phyloP scores from a whole-genome alignment of 2,113 vertebrate species.

The Hemibagrus wyckioides region DNA sequence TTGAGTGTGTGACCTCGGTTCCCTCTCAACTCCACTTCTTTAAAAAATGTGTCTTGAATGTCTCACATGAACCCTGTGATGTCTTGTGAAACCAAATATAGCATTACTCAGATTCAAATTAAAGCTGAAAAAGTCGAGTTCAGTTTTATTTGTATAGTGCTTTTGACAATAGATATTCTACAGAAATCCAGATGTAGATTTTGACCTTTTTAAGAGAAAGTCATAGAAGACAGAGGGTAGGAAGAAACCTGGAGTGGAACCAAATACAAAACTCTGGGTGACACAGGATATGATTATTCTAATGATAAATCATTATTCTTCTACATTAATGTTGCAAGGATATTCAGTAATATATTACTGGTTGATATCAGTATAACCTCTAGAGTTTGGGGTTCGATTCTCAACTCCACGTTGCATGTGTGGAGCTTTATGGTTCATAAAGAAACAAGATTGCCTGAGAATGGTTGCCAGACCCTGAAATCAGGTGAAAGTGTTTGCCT shows the following conservation, averaged over 20 bases:
- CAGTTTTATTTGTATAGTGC: background rate
- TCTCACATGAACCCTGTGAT: background rate
- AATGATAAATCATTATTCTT: background rate
- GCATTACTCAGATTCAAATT: background rate
- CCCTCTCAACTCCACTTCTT: background rate
- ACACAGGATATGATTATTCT: background rate
- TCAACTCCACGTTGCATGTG: background rate
- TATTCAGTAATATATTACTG: background rate
- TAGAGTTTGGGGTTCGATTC: too few species aligned
- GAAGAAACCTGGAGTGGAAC: background rate
- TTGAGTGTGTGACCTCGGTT: background rate
- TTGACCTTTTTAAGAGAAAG: background rate
- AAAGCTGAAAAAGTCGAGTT: background rate
- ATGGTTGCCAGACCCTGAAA: slow-evolving; percentile 10
- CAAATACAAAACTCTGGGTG: background rate
- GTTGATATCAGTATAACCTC: too few species aligned
- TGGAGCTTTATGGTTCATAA: slow-evolving; percentile 23
- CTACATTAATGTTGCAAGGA: background rate
- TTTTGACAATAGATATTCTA: background rate
- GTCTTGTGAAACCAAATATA: background rate
- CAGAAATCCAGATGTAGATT: background rate
- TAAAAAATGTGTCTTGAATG: background rate
- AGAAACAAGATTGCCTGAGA: slow-evolving; percentile 9
- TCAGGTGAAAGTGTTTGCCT: slow-evolving; percentile 17
- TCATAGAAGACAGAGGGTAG: background rate